A percentile compares a stretch with the other conserved stretches of the same genome.
phyloP scores from a whole-genome alignment of 2,113 vertebrate species.

The Glareola pratincola region DNA sequence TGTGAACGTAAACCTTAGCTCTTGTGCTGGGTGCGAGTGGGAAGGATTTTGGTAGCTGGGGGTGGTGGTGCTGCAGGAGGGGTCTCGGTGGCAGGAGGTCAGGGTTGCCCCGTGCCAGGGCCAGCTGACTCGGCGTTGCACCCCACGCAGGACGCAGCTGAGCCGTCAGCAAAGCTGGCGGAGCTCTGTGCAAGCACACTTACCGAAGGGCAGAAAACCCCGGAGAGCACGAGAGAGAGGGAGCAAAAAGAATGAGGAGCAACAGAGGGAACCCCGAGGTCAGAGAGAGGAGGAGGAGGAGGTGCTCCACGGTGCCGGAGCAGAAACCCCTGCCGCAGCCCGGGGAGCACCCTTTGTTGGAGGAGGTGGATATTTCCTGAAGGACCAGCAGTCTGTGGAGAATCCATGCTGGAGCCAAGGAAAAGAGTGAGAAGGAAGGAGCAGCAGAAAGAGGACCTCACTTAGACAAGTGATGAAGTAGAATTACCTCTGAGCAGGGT shows the following conservation, averaged over 20 bases:
- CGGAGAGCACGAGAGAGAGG: too few relatives aligned
- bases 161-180: not conserved
- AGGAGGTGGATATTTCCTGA: not conserved
- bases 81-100: not conserved
- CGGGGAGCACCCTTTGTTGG: not conserved
- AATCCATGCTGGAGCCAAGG: not conserved
- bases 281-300: not conserved
- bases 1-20: not conserved
- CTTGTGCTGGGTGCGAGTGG: rapidly evolving
- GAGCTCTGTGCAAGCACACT: not conserved
- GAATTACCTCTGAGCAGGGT: not conserved
- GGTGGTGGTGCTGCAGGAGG: not conserved
- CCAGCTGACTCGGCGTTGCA: not conserved
- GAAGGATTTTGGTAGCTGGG: not conserved
- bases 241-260: not conserved
- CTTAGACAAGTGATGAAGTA: not conserved
- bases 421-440: not conserved
- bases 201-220: not conserved
- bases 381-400: not conserved
- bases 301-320: not conserved
- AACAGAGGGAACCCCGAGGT: not conserved
- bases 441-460: not conserved
- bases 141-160: not conserved
- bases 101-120: not conserved
- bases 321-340: not conserved